Conservation (phyloP, 2,888 invertebrate species). For the Nephrotoma guestfalica region DNA sequence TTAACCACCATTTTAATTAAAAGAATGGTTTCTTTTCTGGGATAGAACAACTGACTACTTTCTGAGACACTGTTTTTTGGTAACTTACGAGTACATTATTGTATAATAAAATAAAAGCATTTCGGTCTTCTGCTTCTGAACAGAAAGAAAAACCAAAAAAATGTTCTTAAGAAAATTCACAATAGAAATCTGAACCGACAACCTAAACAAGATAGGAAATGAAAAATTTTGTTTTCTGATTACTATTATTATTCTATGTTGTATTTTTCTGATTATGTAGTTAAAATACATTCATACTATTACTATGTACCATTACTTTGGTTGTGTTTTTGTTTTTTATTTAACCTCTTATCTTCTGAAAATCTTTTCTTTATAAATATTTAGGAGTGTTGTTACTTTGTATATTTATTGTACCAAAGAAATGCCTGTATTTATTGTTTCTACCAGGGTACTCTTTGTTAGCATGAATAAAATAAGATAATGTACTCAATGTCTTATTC, state of each 20-base stretch:
- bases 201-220: not conserved
- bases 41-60: too few relatives aligned
- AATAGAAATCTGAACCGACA: not conserved
- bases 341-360: not conserved
- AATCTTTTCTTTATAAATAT: not conserved
- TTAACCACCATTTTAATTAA: too few relatives aligned
- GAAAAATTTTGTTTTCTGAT: not conserved
- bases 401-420: not conserved
- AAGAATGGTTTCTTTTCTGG: too few relatives aligned
- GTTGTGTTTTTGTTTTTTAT: not conserved
- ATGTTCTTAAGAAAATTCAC: not conserved
- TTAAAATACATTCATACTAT: not conserved
- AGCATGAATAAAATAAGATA: not conserved
- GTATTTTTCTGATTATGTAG: not conserved
- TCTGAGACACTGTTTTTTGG: too few relatives aligned
- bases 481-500: not conserved
- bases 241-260: not conserved
- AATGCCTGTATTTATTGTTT: not conserved
- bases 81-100: too few relatives aligned
- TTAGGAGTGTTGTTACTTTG: not conserved
- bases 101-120: too few relatives aligned
- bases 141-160: not conserved
- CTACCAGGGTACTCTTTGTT: not conserved
- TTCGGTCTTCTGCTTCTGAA: not conserved
- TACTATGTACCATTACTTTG: not conserved